Evolutionary conservation across 2,797 vertebrate genomes (phyloP).

Genomic region (Loris lydekkerianus): DNA sequence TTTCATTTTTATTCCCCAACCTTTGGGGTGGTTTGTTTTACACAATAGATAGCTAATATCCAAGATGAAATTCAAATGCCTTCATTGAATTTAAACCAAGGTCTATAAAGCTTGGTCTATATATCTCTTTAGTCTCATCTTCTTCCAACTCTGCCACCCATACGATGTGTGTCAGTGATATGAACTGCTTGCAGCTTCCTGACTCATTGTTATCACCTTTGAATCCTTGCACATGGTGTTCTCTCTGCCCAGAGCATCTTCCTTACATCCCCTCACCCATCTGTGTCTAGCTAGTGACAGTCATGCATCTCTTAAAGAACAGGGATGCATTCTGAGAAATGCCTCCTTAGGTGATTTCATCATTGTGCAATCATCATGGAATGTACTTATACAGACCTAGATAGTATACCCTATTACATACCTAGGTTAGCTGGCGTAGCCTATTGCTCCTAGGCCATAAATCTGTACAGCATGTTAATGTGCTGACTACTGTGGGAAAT

Average conservation of each 20-base stretch:
- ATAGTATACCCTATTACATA: background rate
- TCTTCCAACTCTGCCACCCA: background rate
- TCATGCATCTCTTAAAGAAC: background rate
- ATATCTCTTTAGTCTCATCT: background rate
- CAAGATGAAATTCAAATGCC: background rate
- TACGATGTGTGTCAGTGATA: background rate
- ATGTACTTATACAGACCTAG: background rate
- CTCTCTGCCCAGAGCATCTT: background rate
- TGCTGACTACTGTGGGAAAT: background rate
- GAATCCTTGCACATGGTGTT: background rate
- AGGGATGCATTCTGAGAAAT: background rate
- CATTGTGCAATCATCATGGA: background rate
- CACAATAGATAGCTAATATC: background rate
- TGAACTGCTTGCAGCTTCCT: background rate
- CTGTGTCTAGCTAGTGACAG: background rate
- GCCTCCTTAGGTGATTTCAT: background rate
- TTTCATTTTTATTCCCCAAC: conserved; percentile 10
- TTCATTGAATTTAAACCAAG: background rate
- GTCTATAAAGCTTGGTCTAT: background rate
- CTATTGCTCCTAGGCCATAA: background rate
- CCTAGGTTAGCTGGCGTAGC: background rate
- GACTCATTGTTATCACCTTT: background rate
- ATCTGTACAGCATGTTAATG: background rate
- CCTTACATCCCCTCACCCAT: background rate
- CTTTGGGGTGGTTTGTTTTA: background rate